Evolutionary conservation across 2,113 vertebrate genomes (phyloP).

Genomic region (Tonatia bakeri): DNA sequence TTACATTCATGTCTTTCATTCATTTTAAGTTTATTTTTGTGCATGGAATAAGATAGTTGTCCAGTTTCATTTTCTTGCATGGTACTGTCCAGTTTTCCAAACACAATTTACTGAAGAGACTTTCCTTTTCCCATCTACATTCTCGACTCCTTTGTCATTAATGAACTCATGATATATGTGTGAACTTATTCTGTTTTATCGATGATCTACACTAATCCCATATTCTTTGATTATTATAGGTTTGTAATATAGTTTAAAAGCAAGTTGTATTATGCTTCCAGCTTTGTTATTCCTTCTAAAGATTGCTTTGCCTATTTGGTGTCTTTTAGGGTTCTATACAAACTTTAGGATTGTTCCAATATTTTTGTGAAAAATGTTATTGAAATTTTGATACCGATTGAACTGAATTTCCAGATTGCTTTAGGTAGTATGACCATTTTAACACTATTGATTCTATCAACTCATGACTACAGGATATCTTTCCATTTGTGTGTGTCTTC

Average conservation of each 20-base stretch:
- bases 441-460: neutral
- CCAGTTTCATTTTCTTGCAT: neutral
- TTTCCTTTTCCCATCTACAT: neutral
- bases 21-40: neutral
- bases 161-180: neutral
- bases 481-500: neutral
- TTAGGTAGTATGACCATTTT: neutral
- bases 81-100: neutral
- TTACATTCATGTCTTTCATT: neutral
- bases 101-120: neutral
- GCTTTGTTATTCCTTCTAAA: neutral
- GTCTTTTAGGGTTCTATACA: neutral
- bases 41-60: neutral
- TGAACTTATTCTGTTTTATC: neutral
- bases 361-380: neutral
- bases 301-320: neutral
- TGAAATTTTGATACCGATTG: neutral
- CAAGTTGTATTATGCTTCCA: neutral
- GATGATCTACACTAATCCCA: neutral
- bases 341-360: neutral
- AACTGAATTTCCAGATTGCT: neutral
- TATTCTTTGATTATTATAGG: neutral
- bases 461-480: neutral
- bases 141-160: neutral
- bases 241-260: neutral